A percentile compares a stretch with the other conserved stretches of the same genome.
Evolutionary conservation across 64 coral and sea anemone species (phyloP).

Genomic region (Dendrophyllia cribrosa): DNA sequence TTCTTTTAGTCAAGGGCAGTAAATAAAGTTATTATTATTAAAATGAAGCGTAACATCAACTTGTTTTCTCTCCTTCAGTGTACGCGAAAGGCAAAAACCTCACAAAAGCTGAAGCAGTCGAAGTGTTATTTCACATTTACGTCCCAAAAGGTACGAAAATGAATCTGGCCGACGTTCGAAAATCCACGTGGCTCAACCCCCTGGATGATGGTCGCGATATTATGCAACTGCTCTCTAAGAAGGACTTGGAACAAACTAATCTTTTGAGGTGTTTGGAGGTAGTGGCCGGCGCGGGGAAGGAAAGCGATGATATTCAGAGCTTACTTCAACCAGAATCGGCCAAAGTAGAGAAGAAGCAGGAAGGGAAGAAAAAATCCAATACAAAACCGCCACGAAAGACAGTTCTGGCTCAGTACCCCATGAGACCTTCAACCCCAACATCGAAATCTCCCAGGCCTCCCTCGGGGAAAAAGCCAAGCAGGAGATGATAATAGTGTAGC

Average conservation of each 20-base stretch:
- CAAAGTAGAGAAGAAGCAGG: constrained; percentile 40
- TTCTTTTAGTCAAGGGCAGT: too few species aligned
- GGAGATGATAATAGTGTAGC: not conserved
- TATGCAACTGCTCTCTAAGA: constrained; percentile 91
- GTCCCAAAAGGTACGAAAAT: constrained; percentile 95
- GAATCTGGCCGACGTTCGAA: constrained; percentile 85
- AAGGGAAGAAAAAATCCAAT: constrained; percentile 35
- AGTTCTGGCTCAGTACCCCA: constrained; percentile 66
- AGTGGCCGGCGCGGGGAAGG: constrained; percentile 77
- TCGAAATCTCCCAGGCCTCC: constrained; percentile 60
- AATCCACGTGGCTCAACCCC: constrained; percentile 99
- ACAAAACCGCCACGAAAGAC: constrained; percentile 13
- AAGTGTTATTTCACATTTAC: constrained; percentile 98
- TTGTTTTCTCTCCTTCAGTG: constrained; percentile 44
- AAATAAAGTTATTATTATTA: too few species aligned
- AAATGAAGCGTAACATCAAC: not conserved
- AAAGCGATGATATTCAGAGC: constrained; percentile 89
- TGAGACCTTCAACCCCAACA: constrained; percentile 45
- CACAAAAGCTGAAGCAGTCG: constrained; percentile 97
- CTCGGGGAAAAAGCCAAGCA: constrained; percentile 12
- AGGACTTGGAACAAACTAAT: constrained; percentile 94
- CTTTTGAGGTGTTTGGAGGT: constrained; percentile 80
- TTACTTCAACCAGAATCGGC: constrained; percentile 77
- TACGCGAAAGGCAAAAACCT: constrained; percentile 81
- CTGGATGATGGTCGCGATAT: constrained; percentile 87